Base-by-base conservation (phyloP, 2,888 invertebrate species). In the Scaptomyza caliginosa region DNA sequence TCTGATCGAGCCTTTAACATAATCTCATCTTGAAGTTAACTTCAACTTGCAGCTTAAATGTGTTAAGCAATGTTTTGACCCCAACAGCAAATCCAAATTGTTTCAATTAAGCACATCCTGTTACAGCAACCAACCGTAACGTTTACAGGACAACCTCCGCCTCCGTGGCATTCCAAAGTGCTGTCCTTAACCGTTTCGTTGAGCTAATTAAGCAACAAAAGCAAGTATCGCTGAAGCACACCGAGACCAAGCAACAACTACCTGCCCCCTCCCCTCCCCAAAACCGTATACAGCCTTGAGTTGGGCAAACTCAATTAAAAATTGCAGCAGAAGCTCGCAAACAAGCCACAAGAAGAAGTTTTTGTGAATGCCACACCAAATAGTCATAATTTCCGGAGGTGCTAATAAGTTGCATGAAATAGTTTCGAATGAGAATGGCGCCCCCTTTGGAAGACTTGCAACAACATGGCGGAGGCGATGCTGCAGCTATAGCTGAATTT, bases 371-470 rank as follows among this genome's bases (percentile, higher is more conserved):
- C 65, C 64, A 71, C 73, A 71, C 67, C 66, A 65, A 71, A 77
- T 34, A 77, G 75, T 83, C 86, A 85, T 83, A 83, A 83, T 83
- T 83, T 86, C 81, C 86, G 78, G 83, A 86, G 82, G 82, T 83
- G 82, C 81, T 83, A 83, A 83, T 86, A 83, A 83, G 86, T 83
- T 86, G 80, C 85, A 79, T 23, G 4, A 74, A 76, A 86, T 81
- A 72, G 86, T 83, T 83, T 78, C 71, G 76, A 83, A 81, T 79
- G 77, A 74, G 71, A 83, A 72, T 67, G 60, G 56, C 54, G 42
- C 17, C 8, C 17, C 17, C n/a, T n/a, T n/a, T n/a, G 28, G 0
- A 13, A 6, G 54, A 32, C 67, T 54, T 71, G 58, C 52, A 65
- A 55, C 56, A 64, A 74, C 67, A 60, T 66, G 45, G 40, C 26